phyloP scores from a whole-genome alignment of 2,888 invertebrate genomes.

The Caradrina kadenii region DNA sequence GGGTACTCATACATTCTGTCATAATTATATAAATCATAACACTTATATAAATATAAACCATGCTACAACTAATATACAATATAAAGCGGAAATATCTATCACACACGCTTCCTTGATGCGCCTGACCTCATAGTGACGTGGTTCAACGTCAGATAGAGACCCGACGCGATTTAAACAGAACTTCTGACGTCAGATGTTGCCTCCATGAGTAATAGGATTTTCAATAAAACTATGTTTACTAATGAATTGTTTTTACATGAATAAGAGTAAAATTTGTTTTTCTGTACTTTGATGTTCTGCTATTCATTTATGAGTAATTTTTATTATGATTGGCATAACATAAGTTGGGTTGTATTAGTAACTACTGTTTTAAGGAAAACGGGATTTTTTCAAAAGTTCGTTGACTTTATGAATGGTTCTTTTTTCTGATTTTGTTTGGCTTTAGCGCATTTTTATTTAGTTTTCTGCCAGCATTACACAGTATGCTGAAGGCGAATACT shows the following conservation, averaged over 20 bases:
- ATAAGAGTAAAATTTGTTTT: conserved; percentile 24
- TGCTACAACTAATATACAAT: neutral
- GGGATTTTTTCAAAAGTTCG: conserved; percentile 13
- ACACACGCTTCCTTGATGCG: conserved; percentile 51
- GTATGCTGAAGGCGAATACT: too few relatives aligned
- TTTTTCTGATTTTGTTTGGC: conserved; percentile 1
- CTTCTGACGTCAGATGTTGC: conserved; percentile 42
- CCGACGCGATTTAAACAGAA: conserved; percentile 24
- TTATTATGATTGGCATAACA: conserved; percentile 8
- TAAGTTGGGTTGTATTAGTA: conserved; percentile 41
- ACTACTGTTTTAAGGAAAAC: conserved; percentile 35
- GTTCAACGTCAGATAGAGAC: conserved; percentile 34
- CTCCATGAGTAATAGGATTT: conserved; percentile 49
- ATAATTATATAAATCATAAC: neutral
- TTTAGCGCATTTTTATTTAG: neutral
- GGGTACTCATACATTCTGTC: neutral
- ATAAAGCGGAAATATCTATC: neutral
- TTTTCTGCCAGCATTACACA: neutral
- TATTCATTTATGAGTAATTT: conserved; percentile 39
- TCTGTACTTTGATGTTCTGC: conserved; percentile 21
- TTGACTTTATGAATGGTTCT: neutral
- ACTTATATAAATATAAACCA: neutral
- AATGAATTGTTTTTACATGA: conserved; percentile 40
- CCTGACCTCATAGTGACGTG: conserved; percentile 67
- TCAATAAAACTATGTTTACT: conserved; percentile 25